Conservation (phyloP, 2,113 vertebrate genomes). For the Zingel zingel region DNA sequence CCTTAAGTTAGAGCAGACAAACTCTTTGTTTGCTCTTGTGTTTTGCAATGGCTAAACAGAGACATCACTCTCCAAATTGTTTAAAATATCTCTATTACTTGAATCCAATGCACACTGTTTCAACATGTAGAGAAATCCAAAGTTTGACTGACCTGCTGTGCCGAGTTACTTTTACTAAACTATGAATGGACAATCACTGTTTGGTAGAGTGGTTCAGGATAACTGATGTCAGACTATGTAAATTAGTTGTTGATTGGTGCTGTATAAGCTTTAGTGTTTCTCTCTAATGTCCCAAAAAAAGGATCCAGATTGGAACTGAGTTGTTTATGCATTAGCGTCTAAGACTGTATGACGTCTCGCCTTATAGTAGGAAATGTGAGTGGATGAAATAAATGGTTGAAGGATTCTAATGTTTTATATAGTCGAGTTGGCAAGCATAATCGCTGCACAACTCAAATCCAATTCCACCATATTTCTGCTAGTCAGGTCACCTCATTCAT, state of each 20-base stretch:
- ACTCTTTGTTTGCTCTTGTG: not conserved
- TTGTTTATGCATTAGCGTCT: slow-evolving; percentile 16
- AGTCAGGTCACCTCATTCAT: slow-evolving; percentile 56
- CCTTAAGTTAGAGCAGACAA: not conserved
- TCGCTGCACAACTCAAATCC: slow-evolving; percentile 34
- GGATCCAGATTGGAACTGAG: not conserved
- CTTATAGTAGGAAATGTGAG: slow-evolving; percentile 49
- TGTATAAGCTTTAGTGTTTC: not conserved
- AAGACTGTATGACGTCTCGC: not conserved
- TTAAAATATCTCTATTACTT: not conserved
- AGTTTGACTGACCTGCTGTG: not conserved
- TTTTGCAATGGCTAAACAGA: not conserved
- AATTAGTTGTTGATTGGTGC: not conserved
- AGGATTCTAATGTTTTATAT: slow-evolving; percentile 34
- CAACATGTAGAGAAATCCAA: not conserved
- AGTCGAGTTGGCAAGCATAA: slow-evolving; percentile 32
- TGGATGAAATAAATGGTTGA: slow-evolving; percentile 33
- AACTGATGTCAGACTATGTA: no score
- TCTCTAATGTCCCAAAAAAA: not conserved
- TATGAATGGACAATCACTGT: not conserved
- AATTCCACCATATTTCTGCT: slow-evolving; percentile 41
- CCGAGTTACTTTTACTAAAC: not conserved
- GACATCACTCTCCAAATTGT: not conserved
- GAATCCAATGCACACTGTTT: no score
- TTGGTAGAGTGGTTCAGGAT: not conserved